Evolutionary conservation across 2,888 invertebrate genomes (phyloP).

Genomic region (Leucania comma): DNA sequence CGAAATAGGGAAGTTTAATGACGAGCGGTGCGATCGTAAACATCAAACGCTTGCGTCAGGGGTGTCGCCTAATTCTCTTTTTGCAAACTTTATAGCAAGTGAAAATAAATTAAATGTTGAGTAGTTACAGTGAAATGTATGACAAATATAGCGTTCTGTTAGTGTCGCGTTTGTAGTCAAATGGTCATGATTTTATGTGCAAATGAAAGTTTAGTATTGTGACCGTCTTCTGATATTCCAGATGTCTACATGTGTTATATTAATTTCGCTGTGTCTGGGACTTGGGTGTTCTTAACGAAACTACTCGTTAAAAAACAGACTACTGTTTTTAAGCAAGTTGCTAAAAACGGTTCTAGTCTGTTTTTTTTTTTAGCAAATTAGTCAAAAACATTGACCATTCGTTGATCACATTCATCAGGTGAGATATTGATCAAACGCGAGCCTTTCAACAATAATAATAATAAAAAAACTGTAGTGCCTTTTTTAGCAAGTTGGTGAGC

Average conservation of each 20-base stretch:
- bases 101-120: constrained; percentile 67
- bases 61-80: constrained; percentile 74
- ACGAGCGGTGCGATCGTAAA: constrained; percentile 85
- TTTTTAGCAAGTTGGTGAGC: no score
- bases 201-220: constrained; percentile 43
- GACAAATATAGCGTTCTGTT: constrained; percentile 57
- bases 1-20: constrained; percentile 87
- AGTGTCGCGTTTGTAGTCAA: constrained; percentile 53
- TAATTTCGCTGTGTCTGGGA: not conserved
- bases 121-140: constrained; percentile 61
- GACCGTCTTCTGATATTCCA: constrained; percentile 30
- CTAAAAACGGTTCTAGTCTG: no score
- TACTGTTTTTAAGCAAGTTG: not conserved
- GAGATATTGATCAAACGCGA: no score
- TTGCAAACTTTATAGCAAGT: constrained; percentile 65
- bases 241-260: constrained; percentile 15
- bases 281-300: not conserved
- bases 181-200: constrained; percentile 49
- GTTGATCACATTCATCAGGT: no score
- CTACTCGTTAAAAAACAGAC: no score
- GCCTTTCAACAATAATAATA: no score
- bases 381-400: no score
- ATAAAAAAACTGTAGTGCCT: no score
- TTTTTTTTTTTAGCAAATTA: no score
- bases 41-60: constrained; percentile 82